These are phyloP conservation scores for Teinopalpus imperialis DNA, from an alignment of 2,888 invertebrate genomes.

Conservation along the genomic window DNA sequence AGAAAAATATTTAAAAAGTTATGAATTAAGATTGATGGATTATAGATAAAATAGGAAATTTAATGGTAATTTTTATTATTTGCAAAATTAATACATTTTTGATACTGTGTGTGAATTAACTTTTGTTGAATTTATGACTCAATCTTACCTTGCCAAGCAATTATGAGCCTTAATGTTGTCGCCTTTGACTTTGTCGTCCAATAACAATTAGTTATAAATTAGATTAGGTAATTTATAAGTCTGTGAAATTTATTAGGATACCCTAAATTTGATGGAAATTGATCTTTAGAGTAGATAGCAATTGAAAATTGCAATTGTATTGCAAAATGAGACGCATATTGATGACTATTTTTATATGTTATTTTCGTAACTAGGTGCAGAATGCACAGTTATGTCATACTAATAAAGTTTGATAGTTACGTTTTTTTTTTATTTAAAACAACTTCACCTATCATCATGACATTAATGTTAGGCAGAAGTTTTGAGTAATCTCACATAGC, in stretches of 20 bases:
- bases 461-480: too few relatives aligned
- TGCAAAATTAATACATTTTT: too few relatives aligned
- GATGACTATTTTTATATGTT: conserved; percentile 30
- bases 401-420: conserved; percentile 30
- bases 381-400: conserved; percentile 23
- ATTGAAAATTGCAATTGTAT: conserved; percentile 28
- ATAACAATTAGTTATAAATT: conserved; percentile 20
- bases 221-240: conserved; percentile 14
- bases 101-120: too few relatives aligned
- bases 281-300: conserved; percentile 20
- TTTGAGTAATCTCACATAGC: too few relatives aligned
- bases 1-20: too few relatives aligned
- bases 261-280: neutral
- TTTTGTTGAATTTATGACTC: too few relatives aligned
- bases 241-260: conserved; percentile 9
- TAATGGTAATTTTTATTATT: too few relatives aligned
- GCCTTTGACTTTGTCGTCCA: conserved; percentile 27
- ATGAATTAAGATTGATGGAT: too few relatives aligned
- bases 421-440: conserved; percentile 6
- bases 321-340: conserved; percentile 20
- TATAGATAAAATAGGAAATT: too few relatives aligned
- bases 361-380: conserved; percentile 22
- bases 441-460: too few relatives aligned
- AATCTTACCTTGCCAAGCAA: conserved; percentile 27
- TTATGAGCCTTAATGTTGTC: conserved; percentile 17